Evolutionary conservation across 2,797 vertebrate genomes (phyloP), one percentile per base, ranked within the genome.

Genomic region (Pristis pectinata): DNA sequence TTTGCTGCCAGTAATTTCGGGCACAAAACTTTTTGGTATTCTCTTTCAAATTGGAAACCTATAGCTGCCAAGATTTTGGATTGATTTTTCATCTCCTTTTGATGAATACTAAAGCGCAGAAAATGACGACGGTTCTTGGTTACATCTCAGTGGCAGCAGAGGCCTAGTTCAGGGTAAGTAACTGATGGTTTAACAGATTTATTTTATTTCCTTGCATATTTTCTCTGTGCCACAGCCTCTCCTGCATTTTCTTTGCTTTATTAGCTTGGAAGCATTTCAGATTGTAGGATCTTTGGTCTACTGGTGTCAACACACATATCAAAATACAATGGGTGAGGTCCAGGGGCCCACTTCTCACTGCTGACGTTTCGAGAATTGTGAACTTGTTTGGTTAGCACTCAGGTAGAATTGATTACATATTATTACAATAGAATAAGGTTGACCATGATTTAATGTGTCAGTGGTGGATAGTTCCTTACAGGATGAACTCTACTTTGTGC

Each of bases 141-240:
- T 72, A 76, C 9, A 8, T 0, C 92, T 94, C 70, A 76, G 87
- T 91, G 87, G 87, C 24, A 61, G 87, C 61, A 67, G 49, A 27
- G 67, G 92, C 92, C 67, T 72, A 53, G 70, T 72, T 74, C 92
- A 94, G 92, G 92, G 92, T 94, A 76, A 72, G 92, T 76, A 74
- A 76, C 27, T 56, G 72, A 94, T 72, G 41, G 92, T 76, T 93
- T 74, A 94, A 94, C 44, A 34, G 44, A 74, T 76, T 82, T n/a
- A 49, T 76, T 76, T 72, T 53, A 17, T 76, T 76, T 17, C 49
- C 6, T 27, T 53, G 72, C 72, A 76, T 34, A 76, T 74, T 76
- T 49, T 94, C 92, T 93, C 70, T 94, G 41, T 93, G 10, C 72
- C 64, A 3, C 92, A 15, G 41, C 76, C 44, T 94, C 22, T 53